These are phyloP conservation scores for Cerastis leucographa DNA, from an alignment of 2,888 invertebrate genomes.

Conservation along the genomic window DNA sequence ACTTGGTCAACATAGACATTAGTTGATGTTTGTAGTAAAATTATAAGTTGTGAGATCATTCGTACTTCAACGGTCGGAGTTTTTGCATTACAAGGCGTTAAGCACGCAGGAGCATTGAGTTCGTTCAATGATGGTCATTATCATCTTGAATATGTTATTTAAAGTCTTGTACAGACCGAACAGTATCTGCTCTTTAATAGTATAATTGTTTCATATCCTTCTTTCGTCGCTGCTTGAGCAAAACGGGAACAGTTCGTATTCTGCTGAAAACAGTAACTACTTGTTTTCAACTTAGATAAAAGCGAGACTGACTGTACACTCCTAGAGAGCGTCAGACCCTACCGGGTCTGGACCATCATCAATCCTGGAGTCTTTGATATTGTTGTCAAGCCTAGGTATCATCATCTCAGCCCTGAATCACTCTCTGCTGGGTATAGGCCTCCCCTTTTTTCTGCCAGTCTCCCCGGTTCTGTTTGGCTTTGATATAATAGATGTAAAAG, in stretches of 20 bases:
- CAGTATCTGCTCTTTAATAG: not conserved
- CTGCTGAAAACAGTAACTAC: not conserved
- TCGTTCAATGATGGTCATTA: constrained; percentile 18
- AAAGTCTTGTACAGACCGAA: not conserved
- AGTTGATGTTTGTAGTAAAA: constrained; percentile 56
- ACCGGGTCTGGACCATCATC: not conserved
- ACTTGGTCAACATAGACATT: constrained; percentile 47
- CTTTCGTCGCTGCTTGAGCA: too few species aligned
- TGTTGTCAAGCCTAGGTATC: too few species aligned
- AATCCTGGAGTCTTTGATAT: too few species aligned
- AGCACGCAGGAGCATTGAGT: constrained; percentile 17
- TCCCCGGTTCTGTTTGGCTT: too few species aligned
- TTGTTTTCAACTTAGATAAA: not conserved
- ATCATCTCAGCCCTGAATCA: too few species aligned
- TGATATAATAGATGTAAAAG: not conserved
- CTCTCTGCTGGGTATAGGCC: too few species aligned
- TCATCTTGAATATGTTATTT: not conserved
- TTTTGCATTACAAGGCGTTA: constrained; percentile 50
- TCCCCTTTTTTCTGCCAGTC: too few species aligned
- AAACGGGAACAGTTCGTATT: not conserved
- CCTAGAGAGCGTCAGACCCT: not conserved
- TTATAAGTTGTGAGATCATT: constrained; percentile 61
- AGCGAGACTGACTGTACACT: not conserved
- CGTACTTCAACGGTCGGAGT: constrained; percentile 21
- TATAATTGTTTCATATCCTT: not conserved